phyloP scores from a whole-genome alignment of 2,888 invertebrate genomes.

The Aphrophora alni region DNA sequence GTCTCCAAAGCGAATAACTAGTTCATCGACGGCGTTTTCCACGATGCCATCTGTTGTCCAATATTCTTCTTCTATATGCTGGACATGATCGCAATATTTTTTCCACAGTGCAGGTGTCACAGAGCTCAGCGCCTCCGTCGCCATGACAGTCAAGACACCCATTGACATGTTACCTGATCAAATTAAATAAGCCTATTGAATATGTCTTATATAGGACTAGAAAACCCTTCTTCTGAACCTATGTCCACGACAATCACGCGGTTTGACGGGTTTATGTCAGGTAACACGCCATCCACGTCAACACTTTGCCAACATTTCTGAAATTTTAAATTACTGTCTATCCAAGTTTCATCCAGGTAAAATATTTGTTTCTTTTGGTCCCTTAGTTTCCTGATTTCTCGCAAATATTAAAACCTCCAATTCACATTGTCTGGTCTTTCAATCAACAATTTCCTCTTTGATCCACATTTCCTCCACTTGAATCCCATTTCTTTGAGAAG shows the following conservation, averaged over 20 bases:
- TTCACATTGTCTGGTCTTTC: background rate
- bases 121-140: too few relatives aligned
- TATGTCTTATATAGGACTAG: too few relatives aligned
- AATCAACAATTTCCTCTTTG: slow-evolving; percentile 15
- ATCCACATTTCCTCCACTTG: slow-evolving; percentile 10
- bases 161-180: too few relatives aligned
- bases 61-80: too few relatives aligned
- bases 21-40: too few relatives aligned
- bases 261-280: slow-evolving; percentile 10
- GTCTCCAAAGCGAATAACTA: too few relatives aligned
- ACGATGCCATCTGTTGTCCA: too few relatives aligned
- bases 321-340: slow-evolving; percentile 12
- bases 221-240: background rate
- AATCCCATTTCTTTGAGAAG: slow-evolving; percentile 6
- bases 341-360: background rate
- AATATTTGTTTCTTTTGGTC: slow-evolving; percentile 1
- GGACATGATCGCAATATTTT: too few relatives aligned
- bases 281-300: slow-evolving; percentile 18
- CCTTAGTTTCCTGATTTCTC: slow-evolving; percentile 11
- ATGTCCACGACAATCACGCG: slow-evolving; percentile 4
- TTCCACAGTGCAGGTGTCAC: too few relatives aligned
- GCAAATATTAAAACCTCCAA: slow-evolving; percentile 10
- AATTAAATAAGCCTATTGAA: too few relatives aligned
- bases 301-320: slow-evolving; percentile 16
- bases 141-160: too few relatives aligned